Evolutionary conservation across 2,113 vertebrate genomes (phyloP).

Genomic region (Saccopteryx leptura): DNA sequence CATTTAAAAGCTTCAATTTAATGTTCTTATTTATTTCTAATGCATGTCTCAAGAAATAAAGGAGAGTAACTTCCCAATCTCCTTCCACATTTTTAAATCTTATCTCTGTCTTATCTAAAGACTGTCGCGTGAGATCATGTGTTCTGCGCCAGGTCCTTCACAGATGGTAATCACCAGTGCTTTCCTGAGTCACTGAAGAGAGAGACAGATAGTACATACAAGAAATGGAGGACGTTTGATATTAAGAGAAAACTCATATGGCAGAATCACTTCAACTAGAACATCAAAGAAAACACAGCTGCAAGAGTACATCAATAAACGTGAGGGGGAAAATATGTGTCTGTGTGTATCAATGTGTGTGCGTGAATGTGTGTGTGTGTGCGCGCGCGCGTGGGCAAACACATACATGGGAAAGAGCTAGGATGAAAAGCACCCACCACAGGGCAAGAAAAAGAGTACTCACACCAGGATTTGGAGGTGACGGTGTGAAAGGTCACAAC

Average conservation of each 20-base stretch:
- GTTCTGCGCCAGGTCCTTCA: constrained; percentile 20
- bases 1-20: constrained; percentile 56
- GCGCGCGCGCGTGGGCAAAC: accelerated
- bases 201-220: neutral
- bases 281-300: constrained; percentile 13
- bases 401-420: neutral
- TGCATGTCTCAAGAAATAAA: constrained; percentile 62
- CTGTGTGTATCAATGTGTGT: neutral
- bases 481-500: accelerated
- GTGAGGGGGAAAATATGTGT: accelerated
- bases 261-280: neutral
- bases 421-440: neutral
- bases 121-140: constrained; percentile 19
- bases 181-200: constrained; percentile 51
- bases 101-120: constrained; percentile 25
- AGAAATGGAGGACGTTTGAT: neutral
- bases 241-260: neutral
- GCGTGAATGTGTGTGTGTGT: too few relatives aligned
- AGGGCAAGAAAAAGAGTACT: neutral
- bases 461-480: neutral
- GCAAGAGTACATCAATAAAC: neutral
- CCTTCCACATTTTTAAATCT: constrained; percentile 14
- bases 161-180: constrained; percentile 39
- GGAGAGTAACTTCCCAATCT: constrained; percentile 46
- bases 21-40: constrained; percentile 65